Percentiles rank a stretch among this genome's conserved stretches.
Evolutionary conservation across 2,797 vertebrate genomes (phyloP).

Genomic region (Allenopithecus nigroviridis): DNA sequence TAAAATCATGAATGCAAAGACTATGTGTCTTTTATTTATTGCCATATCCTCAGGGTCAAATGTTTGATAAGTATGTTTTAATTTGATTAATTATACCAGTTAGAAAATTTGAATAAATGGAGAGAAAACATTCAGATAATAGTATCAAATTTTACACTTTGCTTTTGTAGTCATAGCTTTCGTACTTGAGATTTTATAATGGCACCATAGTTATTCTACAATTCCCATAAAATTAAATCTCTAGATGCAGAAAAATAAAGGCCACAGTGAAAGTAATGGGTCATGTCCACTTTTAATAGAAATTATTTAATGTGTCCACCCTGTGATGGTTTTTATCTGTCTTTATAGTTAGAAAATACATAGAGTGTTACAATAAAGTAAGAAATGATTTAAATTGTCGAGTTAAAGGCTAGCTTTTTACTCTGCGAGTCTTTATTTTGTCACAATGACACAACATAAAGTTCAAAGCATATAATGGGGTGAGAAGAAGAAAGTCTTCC

Average conservation of each 20-base stretch:
- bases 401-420: slow-evolving; percentile 44
- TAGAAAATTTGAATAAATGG: background rate
- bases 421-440: slow-evolving; percentile 58
- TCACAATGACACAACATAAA: slow-evolving; percentile 68
- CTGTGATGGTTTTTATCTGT: slow-evolving; percentile 43
- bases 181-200: background rate
- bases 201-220: slow-evolving; percentile 2
- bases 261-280: slow-evolving; percentile 44
- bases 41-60: background rate
- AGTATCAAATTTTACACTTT: background rate
- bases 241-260: slow-evolving; percentile 53
- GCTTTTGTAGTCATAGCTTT: background rate
- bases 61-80: background rate
- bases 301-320: slow-evolving; percentile 52
- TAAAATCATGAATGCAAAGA: background rate
- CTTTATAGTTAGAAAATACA: slow-evolving; percentile 48
- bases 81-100: background rate
- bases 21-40: background rate
- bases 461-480: slow-evolving; percentile 58
- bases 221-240: slow-evolving; percentile 48
- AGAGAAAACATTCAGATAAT: background rate
- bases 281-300: slow-evolving; percentile 45
- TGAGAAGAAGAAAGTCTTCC: slow-evolving; percentile 60
- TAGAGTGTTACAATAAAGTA: slow-evolving; percentile 4
- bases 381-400: slow-evolving; percentile 45